Evolutionary conservation across 2,113 vertebrate genomes (phyloP).

Genomic region (Opisthocomus hoazin): DNA sequence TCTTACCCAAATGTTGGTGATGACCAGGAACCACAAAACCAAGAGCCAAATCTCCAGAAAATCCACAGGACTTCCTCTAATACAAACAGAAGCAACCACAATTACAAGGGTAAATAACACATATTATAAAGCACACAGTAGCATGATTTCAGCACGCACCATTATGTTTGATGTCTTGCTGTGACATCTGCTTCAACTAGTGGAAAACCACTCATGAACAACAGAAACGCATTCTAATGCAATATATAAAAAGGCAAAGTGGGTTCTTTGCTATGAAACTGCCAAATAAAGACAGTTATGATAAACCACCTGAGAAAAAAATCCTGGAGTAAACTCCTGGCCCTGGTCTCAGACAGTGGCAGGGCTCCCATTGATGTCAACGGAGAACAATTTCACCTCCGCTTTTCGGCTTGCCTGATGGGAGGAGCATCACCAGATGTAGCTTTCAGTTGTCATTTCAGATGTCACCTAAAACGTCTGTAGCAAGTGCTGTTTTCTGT

Average conservation of each 20-base stretch:
- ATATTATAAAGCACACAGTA: not conserved
- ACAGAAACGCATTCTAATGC: not conserved
- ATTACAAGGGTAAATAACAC: not conserved
- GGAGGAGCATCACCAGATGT: not conserved
- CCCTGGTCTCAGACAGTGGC: not conserved
- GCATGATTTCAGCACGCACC: not conserved
- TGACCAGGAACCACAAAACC: not conserved
- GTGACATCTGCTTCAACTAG: not conserved
- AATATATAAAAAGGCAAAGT: not conserved
- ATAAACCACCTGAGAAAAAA: slow-evolving; percentile 22
- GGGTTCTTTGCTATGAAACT: not conserved
- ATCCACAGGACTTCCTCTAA: not conserved
- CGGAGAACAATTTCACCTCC: not conserved
- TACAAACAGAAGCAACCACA: not conserved
- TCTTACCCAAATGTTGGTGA: not conserved
- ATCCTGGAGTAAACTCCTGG: not conserved
- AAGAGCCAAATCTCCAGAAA: not conserved
- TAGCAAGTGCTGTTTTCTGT: not conserved
- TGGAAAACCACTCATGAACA: not conserved
- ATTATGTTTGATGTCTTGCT: not conserved
- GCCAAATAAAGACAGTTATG: not conserved
- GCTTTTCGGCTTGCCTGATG: not conserved
- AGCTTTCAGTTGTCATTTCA: not conserved
- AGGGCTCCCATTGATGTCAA: slow-evolving; percentile 27
- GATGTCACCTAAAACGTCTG: not conserved